A percentile compares a stretch with the other conserved stretches of the same genome.
These are phyloP conservation scores for Galerucella calmariensis DNA, from an alignment of 2,888 invertebrate genomes.

Conservation along the genomic window DNA sequence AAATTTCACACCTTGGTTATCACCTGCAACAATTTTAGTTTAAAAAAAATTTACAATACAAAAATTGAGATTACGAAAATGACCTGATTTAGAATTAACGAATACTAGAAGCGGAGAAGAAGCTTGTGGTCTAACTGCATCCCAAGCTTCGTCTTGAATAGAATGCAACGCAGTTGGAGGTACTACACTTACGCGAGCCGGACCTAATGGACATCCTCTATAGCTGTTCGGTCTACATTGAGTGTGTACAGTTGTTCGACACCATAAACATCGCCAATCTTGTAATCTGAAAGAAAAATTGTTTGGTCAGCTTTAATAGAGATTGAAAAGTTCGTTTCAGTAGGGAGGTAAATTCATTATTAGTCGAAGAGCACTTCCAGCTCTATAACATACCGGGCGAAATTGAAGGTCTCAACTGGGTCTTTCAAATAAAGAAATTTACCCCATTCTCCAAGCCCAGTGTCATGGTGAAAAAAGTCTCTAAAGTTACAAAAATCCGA, in stretches of 20 bases:
- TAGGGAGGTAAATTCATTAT: too few relatives aligned
- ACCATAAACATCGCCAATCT: conserved; percentile 98
- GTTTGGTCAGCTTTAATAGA: too few relatives aligned
- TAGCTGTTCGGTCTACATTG: conserved; percentile 85
- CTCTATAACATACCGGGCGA: too few relatives aligned
- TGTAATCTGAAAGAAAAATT: conserved; percentile 74
- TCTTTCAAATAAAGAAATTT: too few relatives aligned
- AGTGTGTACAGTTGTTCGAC: conserved; percentile 91
- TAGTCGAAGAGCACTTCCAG: too few relatives aligned
- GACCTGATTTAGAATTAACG: conserved; percentile 94
- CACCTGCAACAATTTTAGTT: conserved; percentile 70
- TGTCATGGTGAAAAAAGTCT: too few relatives aligned
- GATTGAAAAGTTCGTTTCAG: too few relatives aligned
- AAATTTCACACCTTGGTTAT: conserved; percentile 97
- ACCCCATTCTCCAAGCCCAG: too few relatives aligned
- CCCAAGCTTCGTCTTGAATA: conserved; percentile 93
- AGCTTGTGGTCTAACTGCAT: conserved; percentile 78
- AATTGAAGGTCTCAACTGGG: too few relatives aligned
- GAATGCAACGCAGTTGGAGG: conserved; percentile 94
- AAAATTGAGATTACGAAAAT: conserved; percentile 26
- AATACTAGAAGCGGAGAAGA: conserved; percentile 88
- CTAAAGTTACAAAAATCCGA: too few relatives aligned
- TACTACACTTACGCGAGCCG: conserved; percentile 90
- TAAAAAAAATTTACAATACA: not conserved
- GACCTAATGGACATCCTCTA: conserved; percentile 86